Conservation (phyloP, 2,113 vertebrate genomes). For the Miniopterus natalensis region DNA sequence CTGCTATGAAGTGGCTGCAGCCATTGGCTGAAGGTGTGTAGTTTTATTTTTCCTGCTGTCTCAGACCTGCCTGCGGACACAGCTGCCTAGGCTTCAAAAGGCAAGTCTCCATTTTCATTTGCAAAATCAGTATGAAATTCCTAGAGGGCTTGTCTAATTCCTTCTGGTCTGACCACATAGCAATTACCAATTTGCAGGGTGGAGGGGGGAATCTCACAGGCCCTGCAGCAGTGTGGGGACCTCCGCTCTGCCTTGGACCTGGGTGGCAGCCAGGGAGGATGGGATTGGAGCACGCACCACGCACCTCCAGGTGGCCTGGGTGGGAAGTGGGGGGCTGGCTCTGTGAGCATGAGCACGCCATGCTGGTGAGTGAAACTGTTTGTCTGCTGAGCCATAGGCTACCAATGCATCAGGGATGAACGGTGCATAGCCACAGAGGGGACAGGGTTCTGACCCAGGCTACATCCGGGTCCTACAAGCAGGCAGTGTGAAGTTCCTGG, state of each 20-base stretch:
- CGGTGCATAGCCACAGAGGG: background rate
- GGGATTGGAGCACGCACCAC: background rate
- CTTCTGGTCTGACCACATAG: slow-evolving; percentile 81
- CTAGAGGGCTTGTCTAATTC: slow-evolving; percentile 81
- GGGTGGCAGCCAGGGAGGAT: background rate
- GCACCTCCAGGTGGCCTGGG: background rate
- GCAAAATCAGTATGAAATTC: slow-evolving; percentile 83
- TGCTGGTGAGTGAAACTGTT: background rate
- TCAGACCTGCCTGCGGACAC: slow-evolving; percentile 79
- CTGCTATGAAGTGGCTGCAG: background rate
- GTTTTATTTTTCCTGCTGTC: slow-evolving; percentile 59
- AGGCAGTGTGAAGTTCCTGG: background rate
- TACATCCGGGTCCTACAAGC: background rate
- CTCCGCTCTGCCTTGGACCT: slow-evolving; percentile 33
- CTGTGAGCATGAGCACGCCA: background rate
- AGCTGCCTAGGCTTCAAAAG: slow-evolving; percentile 80
- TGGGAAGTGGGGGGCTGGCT: background rate
- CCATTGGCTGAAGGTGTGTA: background rate
- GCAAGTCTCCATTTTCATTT: slow-evolving; percentile 76
- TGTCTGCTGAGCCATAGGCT: background rate
- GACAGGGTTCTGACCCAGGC: background rate
- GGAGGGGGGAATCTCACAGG: background rate
- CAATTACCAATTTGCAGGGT: slow-evolving; percentile 77
- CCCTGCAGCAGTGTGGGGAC: slow-evolving; percentile 50
- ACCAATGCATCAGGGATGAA: background rate